Evolutionary conservation across 2,113 vertebrate species (phyloP), one percentile per base, ranked within the genome.

Genomic region (Tyto alba): DNA sequence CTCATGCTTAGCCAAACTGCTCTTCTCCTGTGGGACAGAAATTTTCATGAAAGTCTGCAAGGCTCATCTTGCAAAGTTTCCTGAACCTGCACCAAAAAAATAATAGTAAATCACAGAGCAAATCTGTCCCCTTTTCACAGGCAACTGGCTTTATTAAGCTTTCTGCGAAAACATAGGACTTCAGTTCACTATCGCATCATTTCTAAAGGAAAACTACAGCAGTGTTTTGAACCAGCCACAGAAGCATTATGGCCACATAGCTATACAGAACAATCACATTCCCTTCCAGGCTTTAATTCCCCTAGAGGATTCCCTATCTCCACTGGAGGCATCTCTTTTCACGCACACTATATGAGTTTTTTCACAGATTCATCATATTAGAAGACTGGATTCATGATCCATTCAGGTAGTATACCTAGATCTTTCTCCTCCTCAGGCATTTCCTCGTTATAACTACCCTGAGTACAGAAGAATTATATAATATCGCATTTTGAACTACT

Each of bases 1-100:
- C 88, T 92, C 89, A 72, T 52, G 83, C 84, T 92, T 92, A 90
- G 88, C 85, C 95, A 96, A 88, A 89, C 83, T 90, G 83, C 56
- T 96, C 72, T 85, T 88, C 88, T 90, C 85, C 72, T 3, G 38
- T 85, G 93, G 95, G 83, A 94, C 68, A 89, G 74, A 63, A 89
- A 86, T 96, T 92, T 84, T 93, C 76, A 84, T 59, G 73, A 93
- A 93, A 89, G 20, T 90, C 85, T 89, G 73, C 36, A 89, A 92
- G 85, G 60, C 47, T 94, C 90, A 88, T 96, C 85, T 90, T 94
- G 60, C 90, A 81, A 93, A 87, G 56, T 94, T 96, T 94, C 83
- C 60, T 92, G 56, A 94, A 86, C 48, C 38, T 19, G 21, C 40
- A 81, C 76, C 52, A 96, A 59, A 92, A 83, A 80, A n/a, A 76